Evolutionary conservation across 2,113 vertebrate genomes (phyloP).

Genomic region (Saccopteryx bilineata): DNA sequence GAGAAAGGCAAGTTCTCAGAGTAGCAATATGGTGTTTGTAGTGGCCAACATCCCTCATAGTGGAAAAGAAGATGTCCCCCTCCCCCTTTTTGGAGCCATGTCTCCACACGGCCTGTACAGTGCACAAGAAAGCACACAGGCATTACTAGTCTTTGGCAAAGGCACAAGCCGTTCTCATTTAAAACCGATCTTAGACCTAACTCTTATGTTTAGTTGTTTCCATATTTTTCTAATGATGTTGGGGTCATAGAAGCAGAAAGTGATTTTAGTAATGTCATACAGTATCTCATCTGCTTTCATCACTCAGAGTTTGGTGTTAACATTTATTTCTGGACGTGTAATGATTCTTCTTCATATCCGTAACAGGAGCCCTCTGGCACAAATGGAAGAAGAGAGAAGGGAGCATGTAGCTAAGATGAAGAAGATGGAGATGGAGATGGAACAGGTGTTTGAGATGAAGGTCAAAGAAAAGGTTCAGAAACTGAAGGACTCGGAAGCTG

Average conservation of each 20-base stretch:
- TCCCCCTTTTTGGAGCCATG: neutral
- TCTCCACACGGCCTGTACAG: neutral
- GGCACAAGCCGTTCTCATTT: neutral
- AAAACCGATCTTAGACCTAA: neutral
- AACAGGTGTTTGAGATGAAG: slow-evolving; percentile 99
- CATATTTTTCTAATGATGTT: neutral
- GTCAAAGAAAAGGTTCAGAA: slow-evolving; percentile 99
- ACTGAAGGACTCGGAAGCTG: slow-evolving; percentile 98
- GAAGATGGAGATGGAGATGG: slow-evolving; percentile 99
- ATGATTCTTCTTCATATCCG: slow-evolving; percentile 70
- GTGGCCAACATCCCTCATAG: neutral
- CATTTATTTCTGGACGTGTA: neutral
- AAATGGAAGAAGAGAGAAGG: slow-evolving; percentile 98
- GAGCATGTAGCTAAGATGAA: slow-evolving; percentile 99
- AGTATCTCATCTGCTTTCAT: neutral
- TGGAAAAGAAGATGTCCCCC: neutral
- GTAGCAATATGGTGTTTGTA: neutral
- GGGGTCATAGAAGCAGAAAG: neutral
- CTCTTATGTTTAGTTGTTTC: neutral
- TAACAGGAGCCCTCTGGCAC: slow-evolving; percentile 96
- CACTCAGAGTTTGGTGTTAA: neutral
- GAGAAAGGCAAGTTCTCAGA: slow-evolving; percentile 4
- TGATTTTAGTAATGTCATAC: neutral
- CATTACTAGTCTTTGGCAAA: neutral
- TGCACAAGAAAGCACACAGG: neutral